Evolutionary conservation across 2,113 vertebrate genomes (phyloP), one percentile per base, ranked within the genome.

Genomic region (Heterochromis multidens): DNA sequence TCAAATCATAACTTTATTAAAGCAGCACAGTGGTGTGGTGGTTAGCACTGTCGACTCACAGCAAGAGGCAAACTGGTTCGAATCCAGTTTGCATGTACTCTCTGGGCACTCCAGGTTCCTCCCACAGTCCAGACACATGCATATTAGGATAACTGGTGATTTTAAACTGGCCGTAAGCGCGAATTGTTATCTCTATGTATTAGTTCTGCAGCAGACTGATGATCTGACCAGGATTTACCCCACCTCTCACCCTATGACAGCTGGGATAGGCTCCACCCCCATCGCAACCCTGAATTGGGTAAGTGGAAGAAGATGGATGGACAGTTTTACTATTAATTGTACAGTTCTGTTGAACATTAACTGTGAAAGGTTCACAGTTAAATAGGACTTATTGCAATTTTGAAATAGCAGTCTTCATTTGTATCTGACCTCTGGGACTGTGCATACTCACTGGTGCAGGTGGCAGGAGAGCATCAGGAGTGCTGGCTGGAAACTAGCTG

Each of bases 401-500:
- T 49, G 6, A 16, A 49, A 49, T 49, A 49, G 16, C 46, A 49
- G 14, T 49, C 46, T 17, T 43, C 21, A 23, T 5, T 65, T 16
- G n/a, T 40, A 40, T 25, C n/a, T 46, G 40, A 21, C 27, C 40
- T 6, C 43, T 70, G 16, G 8, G 13, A 25, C 63, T 10, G 35
- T 0, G 35, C 43, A 43, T 43, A 13, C 11, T 13, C 40, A 43
- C 40, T 14, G 43, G 13, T 46, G 43, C 4, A 13, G 13, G 12
- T 5, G 12, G 43, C 12, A 13, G 43, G 43, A 46, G 12, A 14
- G 12, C 43, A 21, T 49, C 40, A 29, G 65, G 40, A 72, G 9
- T 5, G 2, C 40, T 0, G 0, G 65, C 40, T 19, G 11, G 8
- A 46, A 46, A 27, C 0, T 72, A 72, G 8, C 23, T 70, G 23